These are phyloP conservation scores for Hestina assimilis DNA, from an alignment of 1,140 invertebrate species.

Conservation along the genomic window DNA sequence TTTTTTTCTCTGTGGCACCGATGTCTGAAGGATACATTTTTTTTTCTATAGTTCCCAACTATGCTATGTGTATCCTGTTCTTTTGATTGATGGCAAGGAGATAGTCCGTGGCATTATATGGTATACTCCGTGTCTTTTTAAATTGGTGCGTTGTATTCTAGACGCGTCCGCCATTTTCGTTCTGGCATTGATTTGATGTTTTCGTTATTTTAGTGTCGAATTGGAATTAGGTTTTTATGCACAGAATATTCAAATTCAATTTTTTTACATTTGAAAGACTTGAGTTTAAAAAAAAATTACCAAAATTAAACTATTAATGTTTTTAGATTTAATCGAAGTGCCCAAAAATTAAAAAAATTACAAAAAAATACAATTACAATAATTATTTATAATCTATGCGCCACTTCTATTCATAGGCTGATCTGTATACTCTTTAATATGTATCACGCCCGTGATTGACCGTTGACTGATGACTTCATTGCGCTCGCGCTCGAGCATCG, in stretches of 20 bases:
- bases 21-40: conserved; percentile 39
- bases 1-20: conserved; percentile 47
- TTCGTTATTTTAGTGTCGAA: not conserved
- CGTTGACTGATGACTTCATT: conserved; percentile 45
- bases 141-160: conserved; percentile 57
- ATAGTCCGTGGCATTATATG: conserved; percentile 50
- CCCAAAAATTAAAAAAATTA: too few species aligned
- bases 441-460: conserved; percentile 44
- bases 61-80: conserved; percentile 64
- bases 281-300: not conserved
- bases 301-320: too few species aligned
- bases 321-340: too few species aligned
- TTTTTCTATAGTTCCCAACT: conserved; percentile 40
- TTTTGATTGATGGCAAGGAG: conserved; percentile 66
- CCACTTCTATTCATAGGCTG: conserved; percentile 27
- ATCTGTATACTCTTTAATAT: conserved; percentile 43
- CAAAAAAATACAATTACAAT: not conserved
- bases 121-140: conserved; percentile 38
- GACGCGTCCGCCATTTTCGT: conserved; percentile 24
- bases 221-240: not conserved
- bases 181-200: not conserved
- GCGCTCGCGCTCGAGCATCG: conserved; percentile 14
- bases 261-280: not conserved
- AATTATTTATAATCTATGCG: conserved; percentile 2
- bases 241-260: too few species aligned